Base-by-base conservation (phyloP, 2,113 vertebrate genomes). In the Ivindomyrus marchei region DNA sequence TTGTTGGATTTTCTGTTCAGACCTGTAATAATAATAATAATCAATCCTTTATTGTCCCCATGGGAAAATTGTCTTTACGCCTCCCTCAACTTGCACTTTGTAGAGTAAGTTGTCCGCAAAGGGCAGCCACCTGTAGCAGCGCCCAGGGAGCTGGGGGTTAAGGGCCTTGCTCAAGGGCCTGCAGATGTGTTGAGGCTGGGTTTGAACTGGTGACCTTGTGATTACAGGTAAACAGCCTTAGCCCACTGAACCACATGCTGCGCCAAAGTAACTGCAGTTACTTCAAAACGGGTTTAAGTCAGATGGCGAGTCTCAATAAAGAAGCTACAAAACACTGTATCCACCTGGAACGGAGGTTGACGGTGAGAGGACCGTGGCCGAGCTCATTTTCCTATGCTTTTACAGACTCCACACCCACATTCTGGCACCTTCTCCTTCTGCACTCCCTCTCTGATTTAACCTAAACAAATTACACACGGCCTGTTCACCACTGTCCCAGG, bases 321-420 rank as follows among this genome's bases (percentile, higher is more conserved):
- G 0, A 5, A 6, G 31, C 31, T 36, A 1, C 0, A 6, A 7
- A 2, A 0, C 0, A 2, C 15, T 77, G 31, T 77, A 2, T 0
- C 0, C 27, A 77, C 0, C 70, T 77, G 70, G 0, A 17, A 39
- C 10, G 1, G 36, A 77, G 70, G 13, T 4, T 39, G 27, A 39
- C 2, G 31, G 70, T 77, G 70, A 77, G 70, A 17, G 31, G 11
- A 24, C 58, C 17, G 4, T 13, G 19, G 21, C 1, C 0, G 21
- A 1, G n/a, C 56, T 7, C 24, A 10, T 10, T 27, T 27, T 27
- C 24, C 0, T 27, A 7, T 27, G 24, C 24, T 27, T 27, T 62
- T 62, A 27, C 3, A 66, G 58, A 3, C 58, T n/a, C 13, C 31
- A 13, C 31, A 27, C 13, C 27, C 66, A 74, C 66, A 74, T 77